A percentile compares a stretch with the other conserved stretches of the same genome.
Conservation (phyloP, 2,797 vertebrate genomes). For the Sparidentex hasta region DNA sequence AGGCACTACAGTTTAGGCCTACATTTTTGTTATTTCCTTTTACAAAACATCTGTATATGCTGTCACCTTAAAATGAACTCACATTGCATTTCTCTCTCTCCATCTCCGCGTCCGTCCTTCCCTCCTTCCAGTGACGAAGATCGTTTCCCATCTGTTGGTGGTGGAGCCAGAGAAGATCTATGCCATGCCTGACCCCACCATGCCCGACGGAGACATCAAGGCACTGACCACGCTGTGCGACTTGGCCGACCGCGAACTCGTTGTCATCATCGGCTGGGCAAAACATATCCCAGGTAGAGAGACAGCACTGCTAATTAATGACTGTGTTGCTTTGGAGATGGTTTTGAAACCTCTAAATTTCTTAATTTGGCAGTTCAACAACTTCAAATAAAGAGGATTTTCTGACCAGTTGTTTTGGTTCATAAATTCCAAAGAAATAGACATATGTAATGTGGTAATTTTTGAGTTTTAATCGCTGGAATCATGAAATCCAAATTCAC, state of each 20-base stretch:
- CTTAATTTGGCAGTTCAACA: too few species aligned
- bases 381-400: too few species aligned
- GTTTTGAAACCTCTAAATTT: background rate
- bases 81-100: background rate
- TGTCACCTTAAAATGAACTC: background rate
- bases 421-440: too few species aligned
- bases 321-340: background rate
- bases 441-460: background rate
- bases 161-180: conserved; percentile 99
- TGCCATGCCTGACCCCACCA: conserved; percentile 95
- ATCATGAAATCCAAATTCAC: background rate
- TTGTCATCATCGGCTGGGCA: conserved; percentile 99
- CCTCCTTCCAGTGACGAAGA: conserved; percentile 91
- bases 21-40: background rate
- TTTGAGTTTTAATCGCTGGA: background rate
- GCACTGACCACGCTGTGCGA: conserved; percentile 97
- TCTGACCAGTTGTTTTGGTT: too few species aligned
- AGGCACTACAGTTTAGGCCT: background rate
- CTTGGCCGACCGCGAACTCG: conserved; percentile 96
- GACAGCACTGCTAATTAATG: conserved; percentile 8
- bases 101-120: background rate
- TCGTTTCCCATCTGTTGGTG: conserved; percentile 96
- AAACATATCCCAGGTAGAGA: conserved; percentile 98
- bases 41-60: background rate
- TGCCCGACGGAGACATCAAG: conserved; percentile 98